Evolutionary conservation across 1,140 invertebrate species (phyloP).

Genomic region (Hesperophylax magnus): DNA sequence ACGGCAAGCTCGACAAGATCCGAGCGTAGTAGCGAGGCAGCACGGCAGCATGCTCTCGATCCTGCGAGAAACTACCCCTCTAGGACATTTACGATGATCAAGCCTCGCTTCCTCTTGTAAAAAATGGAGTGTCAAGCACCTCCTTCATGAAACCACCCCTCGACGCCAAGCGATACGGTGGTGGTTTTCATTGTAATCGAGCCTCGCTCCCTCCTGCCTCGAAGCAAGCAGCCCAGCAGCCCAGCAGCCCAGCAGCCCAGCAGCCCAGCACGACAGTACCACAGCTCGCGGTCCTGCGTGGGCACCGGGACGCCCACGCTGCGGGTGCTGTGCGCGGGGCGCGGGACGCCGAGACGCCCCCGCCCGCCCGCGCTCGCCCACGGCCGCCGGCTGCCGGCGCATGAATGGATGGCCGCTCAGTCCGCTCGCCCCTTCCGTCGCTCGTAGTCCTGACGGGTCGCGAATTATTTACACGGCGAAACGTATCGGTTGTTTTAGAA

Average conservation of each 20-base stretch:
- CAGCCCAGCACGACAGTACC: background rate
- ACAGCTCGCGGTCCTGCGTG: background rate
- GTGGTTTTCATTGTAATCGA: background rate
- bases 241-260: background rate
- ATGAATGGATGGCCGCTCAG: slow-evolving; percentile 17
- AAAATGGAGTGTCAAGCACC: too few relatives aligned
- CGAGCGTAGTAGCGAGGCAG: too few relatives aligned
- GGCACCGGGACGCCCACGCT: slow-evolving; percentile 21
- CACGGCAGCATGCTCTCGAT: too few relatives aligned
- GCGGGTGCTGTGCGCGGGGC: background rate
- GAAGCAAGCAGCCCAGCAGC: background rate
- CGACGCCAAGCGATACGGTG: too few relatives aligned
- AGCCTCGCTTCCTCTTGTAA: too few relatives aligned
- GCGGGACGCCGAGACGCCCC: slow-evolving; percentile 3
- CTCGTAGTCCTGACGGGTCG: slow-evolving; percentile 24
- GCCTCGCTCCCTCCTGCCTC: background rate
- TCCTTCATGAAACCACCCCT: too few relatives aligned
- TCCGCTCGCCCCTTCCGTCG: slow-evolving; percentile 19
- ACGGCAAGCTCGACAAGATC: too few relatives aligned
- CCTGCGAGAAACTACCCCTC: background rate
- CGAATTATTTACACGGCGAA: background rate
- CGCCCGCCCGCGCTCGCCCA: slow-evolving; percentile 7
- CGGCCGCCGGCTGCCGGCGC: background rate
- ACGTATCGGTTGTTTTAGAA: too few relatives aligned
- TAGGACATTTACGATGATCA: background rate